Evolutionary conservation across 2,888 invertebrate species (phyloP), one percentile per base, ranked within the genome.

Genomic region (Ichneumon xanthorius): DNA sequence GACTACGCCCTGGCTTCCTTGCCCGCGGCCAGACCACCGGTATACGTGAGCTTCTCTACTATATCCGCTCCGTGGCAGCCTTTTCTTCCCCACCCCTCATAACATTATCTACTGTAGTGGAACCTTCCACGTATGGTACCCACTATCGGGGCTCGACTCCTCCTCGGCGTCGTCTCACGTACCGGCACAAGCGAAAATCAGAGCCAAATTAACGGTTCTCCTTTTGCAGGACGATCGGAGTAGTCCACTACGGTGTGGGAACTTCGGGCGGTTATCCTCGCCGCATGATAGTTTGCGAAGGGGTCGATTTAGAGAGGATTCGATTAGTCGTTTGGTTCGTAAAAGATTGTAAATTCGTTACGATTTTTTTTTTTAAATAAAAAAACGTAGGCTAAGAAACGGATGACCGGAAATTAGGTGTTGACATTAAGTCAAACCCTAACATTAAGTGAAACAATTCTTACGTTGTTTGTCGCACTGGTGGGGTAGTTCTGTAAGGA

Each of bases 101-200:
- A 48, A 45, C 70, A 55, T 75, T 80, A 61, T 70, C n/a, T 30
- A 61, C 50, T 65, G 30, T 55, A 58, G 71, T 68, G 19, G 71
- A 82, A 72, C 77, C n/a, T 48, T 71, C 45, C 58, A n/a, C 61
- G 61, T 61, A 61, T 14, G 26, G 26, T 9, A 30, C 22, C 61
- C 58, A 63, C 73, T 63, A 30, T 73, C 73, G 61, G 33, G 3
- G 48, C 61, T 61, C 30, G 16, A 58, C 70, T 68, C 68, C 30
- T 79, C 70, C 45, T 37, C 68, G n/a, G n/a, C 55, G 26, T 37
- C 40, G 55, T 48, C 70, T 79, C 78, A 79, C 78, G 78, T 79
- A 79, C 79, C 26, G n/a, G 63, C 63, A 63, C 79, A 79, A 79
- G 71, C 45, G 79, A 71, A 79, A 79, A 79, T 79, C 71, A 79